phyloP scores from a whole-genome alignment of 2,888 invertebrate genomes.

The Cylindroiulus punctatus region DNA sequence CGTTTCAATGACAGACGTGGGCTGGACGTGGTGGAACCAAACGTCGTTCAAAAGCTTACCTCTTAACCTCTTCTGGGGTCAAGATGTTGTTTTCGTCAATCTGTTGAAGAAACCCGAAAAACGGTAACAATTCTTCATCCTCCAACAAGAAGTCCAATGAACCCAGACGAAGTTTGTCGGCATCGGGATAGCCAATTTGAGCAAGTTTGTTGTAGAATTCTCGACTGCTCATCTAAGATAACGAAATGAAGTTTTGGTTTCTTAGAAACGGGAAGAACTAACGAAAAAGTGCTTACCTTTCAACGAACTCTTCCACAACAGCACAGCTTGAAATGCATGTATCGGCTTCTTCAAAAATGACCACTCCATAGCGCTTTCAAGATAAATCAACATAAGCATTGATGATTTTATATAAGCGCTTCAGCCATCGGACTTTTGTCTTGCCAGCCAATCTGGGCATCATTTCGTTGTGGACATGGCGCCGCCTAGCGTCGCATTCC shows the following conservation, averaged over 20 bases:
- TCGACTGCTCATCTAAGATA: background rate
- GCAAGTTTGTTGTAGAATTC: background rate
- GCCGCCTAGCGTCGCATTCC: conserved; percentile 13
- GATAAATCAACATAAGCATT: background rate
- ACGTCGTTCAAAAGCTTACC: background rate
- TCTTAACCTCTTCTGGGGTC: background rate
- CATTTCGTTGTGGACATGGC: background rate
- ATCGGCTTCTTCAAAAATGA: too few relatives aligned
- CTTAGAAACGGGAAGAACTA: background rate
- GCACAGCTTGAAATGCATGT: too few relatives aligned
- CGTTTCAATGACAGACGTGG: background rate
- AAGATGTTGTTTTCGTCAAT: conserved; percentile 17
- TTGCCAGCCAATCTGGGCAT: too few relatives aligned
- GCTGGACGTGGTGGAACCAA: background rate
- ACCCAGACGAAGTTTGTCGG: background rate
- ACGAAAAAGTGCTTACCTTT: background rate
- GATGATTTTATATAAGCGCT: background rate
- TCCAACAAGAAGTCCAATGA: background rate
- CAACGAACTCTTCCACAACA: too few relatives aligned
- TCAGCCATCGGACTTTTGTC: background rate
- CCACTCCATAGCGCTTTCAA: background rate
- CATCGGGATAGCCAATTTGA: conserved; percentile 1
- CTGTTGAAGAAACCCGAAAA: background rate
- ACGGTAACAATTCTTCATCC: background rate
- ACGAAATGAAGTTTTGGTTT: background rate